Conservation (phyloP, 2,113 vertebrate species). For the Pterophyllum scalare region DNA sequence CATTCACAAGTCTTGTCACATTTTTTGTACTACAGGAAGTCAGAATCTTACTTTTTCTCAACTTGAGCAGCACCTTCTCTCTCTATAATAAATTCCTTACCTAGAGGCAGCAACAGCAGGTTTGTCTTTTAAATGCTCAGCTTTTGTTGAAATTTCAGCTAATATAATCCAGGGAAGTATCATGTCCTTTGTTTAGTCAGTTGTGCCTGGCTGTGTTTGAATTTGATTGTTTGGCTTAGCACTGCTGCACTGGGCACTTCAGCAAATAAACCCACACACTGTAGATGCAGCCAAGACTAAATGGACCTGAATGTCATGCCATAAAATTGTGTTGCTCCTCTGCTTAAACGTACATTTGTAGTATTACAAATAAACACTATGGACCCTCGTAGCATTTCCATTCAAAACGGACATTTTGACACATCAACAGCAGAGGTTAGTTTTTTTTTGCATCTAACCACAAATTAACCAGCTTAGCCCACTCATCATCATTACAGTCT, state of each 20-base stretch:
- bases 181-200: conserved; percentile 41
- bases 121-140: conserved; percentile 9
- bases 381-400: background rate
- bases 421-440: background rate
- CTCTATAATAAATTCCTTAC: background rate
- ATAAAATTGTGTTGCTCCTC: conserved; percentile 18
- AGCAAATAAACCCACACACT: conserved; percentile 48
- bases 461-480: background rate
- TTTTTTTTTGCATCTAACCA: background rate
- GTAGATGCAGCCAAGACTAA: conserved; percentile 32
- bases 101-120: background rate
- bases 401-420: background rate
- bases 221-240: conserved; percentile 51
- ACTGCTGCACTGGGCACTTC: conserved; percentile 36
- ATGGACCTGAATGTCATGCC: conserved; percentile 38
- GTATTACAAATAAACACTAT: background rate
- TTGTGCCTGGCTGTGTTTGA: conserved; percentile 50
- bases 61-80: background rate
- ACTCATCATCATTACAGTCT: background rate
- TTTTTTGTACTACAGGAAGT: background rate
- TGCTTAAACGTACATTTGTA: conserved; percentile 22
- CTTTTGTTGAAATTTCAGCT: background rate
- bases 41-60: background rate
- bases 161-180: conserved; percentile 1
- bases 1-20: background rate